These are phyloP conservation scores for Galaxea fascicularis DNA, from an alignment of 92 coral and sea anemone genomes.

Conservation along the genomic window DNA sequence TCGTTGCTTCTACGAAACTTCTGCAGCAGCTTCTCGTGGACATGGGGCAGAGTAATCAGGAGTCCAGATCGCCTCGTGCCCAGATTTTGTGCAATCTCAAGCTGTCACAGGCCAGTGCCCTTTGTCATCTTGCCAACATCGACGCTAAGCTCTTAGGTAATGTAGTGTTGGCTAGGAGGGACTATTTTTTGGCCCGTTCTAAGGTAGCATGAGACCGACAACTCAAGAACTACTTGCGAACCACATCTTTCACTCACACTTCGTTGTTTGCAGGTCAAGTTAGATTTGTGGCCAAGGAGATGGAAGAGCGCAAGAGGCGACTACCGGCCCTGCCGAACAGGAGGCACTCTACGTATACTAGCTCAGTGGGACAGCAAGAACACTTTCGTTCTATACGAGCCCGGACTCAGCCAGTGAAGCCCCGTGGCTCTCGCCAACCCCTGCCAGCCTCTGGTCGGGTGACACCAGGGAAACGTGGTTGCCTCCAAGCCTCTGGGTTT, in stretches of 20 bases:
- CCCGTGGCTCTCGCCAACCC: background rate
- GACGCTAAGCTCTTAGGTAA: conserved; percentile 22
- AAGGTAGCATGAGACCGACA: background rate
- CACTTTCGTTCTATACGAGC: background rate
- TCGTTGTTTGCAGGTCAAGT: conserved; percentile 24
- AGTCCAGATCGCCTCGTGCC: conserved; percentile 23
- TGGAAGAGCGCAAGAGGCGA: conserved; percentile 2
- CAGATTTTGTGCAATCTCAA: conserved; percentile 37
- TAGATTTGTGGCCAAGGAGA: conserved; percentile 8
- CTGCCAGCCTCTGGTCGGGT: no score
- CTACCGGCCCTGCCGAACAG: background rate
- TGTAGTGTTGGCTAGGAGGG: conserved; percentile 18
- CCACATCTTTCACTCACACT: conserved; percentile 8
- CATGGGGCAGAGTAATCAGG: conserved; percentile 1
- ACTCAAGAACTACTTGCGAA: background rate
- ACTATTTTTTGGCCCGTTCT: conserved; percentile 22
- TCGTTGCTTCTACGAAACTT: conserved; percentile 29
- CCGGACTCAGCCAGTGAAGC: conserved; percentile 1
- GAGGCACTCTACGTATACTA: background rate
- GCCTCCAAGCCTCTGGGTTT: no score
- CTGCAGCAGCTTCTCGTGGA: conserved; percentile 16
- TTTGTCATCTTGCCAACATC: conserved; percentile 12
- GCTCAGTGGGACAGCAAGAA: conserved; percentile 1
- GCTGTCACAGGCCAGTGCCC: conserved; percentile 9
- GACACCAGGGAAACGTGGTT: no score